Base-by-base conservation (phyloP, 1,140 invertebrate genomes). In the Caerostris extrusa region DNA sequence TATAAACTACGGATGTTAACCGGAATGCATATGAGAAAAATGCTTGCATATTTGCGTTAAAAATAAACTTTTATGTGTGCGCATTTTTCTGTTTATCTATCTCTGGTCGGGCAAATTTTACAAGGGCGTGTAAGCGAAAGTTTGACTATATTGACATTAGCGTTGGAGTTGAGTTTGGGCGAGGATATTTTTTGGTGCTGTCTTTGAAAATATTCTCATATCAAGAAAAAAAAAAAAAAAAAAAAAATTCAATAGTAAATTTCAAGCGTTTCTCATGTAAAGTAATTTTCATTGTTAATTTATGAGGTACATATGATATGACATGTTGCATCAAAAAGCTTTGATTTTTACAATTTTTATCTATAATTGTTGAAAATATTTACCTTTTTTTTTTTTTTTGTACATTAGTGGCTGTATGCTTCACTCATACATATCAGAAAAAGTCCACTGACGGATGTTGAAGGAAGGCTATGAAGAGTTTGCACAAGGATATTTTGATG, bases 11-110 rank as follows among this genome's bases (percentile, higher is more conserved):
- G 71, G 14, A 77, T 77, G 71, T 77, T 77, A 77, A 77, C 19
- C 71, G 71, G 34, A 77, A 53, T 77, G 71, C 71, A 77, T 53
- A 77, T 77, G 71, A 77, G 71, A 53, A 77, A 77, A 77, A 77
- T 77, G 71, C 71, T 19, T 77, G 71, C 71, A 77, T 77, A 77
- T 77, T 77, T 77, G 34, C 71, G 71, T 77, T 53, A 77, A 77
- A 77, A 77, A 77, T 77, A 77, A 77, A 77, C 34, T 77, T 77
- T 77, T 77, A 77, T 77, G 71, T 53, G 71, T 77, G 34, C 53
- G 71, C 34, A 12, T 53, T 53, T 77, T 77, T 67, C 64, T 67
- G 64, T 17, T 67, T 67, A 67, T 67, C 34, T 34, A 67, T 71
- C n/a, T 50, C 34, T 53, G 71, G 71, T 77, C 53, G 3, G 19